Base-by-base conservation (phyloP, 2,113 vertebrate genomes). In the Echinops telfairi region DNA sequence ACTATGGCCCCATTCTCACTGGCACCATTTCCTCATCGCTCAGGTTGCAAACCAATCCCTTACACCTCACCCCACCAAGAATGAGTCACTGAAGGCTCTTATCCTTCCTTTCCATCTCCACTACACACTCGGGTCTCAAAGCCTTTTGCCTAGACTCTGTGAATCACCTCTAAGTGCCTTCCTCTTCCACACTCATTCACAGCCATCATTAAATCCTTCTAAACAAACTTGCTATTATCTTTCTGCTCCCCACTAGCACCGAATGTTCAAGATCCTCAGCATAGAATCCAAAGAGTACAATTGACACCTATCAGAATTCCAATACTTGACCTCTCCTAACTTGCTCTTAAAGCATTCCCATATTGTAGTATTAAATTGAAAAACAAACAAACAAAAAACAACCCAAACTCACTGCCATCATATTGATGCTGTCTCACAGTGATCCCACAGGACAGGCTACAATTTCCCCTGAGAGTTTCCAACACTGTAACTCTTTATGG, bases 1-100 rank as follows among this genome's bases (percentile, higher is more conserved):
- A 1, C 73, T 10, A 0, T 22, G 6, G 57, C 17, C 38, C 38
- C 40, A 3, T n/a, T 79, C 81, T 79, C 58, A 1, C 2, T 0
- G 6, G 23, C 29, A 36, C 3, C 15, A 20, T 22, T 68, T 38
- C 17, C 12, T 68, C 53, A 57, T 23, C 4, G 89, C 89, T 58
- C 71, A 6, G 71, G 36, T 71, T 38, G 10, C 40, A 53, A n/a
- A 19, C 9, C n/a, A 60, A 40, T 27, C 71, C 22, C 66, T 86
- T 58, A 33, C 22, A 29, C 25, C 17, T 36, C 64, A 64, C 17
- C 9, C 40, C 64, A 31, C 14, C 6, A 76, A 76, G 25, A 8
- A 10, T 1, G 19, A 79, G 47, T n/a, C n/a, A 3, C 25, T 27
- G 36, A 5, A 53, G 47, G 40, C 9, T 83, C 43, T 12, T 22